Evolutionary conservation across 2,113 vertebrate species (phyloP).

Genomic region (Lampris megalopsis): DNA sequence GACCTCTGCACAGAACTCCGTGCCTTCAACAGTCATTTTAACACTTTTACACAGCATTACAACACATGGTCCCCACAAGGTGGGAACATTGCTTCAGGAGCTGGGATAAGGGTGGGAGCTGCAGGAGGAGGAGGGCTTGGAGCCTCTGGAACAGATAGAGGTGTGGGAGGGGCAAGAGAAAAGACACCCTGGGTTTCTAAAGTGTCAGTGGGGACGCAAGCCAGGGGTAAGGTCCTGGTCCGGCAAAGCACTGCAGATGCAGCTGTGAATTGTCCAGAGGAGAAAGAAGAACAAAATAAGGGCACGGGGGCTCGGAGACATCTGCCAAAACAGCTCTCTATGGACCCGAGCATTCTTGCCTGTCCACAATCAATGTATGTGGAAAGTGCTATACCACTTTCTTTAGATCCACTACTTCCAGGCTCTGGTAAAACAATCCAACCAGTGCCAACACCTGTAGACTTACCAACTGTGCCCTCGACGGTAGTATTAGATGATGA

Average conservation of each 20-base stretch:
- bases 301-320: constrained; percentile 41
- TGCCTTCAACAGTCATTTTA: constrained; percentile 85
- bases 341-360: constrained; percentile 80
- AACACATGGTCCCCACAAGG: constrained; percentile 84
- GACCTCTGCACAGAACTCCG: constrained; percentile 84
- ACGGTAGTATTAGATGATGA: constrained; percentile 13
- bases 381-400: constrained; percentile 79
- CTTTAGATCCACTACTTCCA: constrained; percentile 72
- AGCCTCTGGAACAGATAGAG: constrained; percentile 35
- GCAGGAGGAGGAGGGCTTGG: constrained; percentile 22
- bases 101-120: constrained; percentile 28
- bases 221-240: constrained; percentile 77
- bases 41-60: constrained; percentile 83
- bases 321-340: constrained; percentile 78
- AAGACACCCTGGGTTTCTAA: constrained; percentile 71
- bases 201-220: constrained; percentile 83
- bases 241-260: constrained; percentile 84
- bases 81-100: constrained; percentile 51
- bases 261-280: constrained; percentile 82
- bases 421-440: constrained; percentile 39
- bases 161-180: constrained; percentile 53
- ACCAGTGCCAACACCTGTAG: constrained; percentile 30
- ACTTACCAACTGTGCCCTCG: constrained; percentile 25
- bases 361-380: constrained; percentile 77
- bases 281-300: constrained; percentile 68